Evolutionary conservation across 2,888 invertebrate genomes (phyloP).

Genomic region (Perizoma affinitatum): DNA sequence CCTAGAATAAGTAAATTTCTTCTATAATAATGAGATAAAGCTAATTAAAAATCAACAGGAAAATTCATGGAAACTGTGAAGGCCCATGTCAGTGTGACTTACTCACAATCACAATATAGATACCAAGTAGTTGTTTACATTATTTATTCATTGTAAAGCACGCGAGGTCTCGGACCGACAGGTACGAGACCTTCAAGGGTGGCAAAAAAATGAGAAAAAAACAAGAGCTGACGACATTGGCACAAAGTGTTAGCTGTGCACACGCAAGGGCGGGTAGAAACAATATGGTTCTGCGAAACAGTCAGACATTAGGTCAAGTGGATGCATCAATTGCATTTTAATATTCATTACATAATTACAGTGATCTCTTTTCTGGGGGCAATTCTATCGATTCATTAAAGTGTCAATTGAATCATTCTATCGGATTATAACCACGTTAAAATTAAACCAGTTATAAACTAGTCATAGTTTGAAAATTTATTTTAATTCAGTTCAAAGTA

Average conservation of each 20-base stretch:
- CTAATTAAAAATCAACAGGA: slow-evolving; percentile 15
- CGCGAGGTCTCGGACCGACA: slow-evolving; percentile 70
- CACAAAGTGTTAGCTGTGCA: slow-evolving; percentile 68
- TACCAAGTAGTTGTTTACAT: slow-evolving; percentile 52
- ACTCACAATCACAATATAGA: slow-evolving; percentile 22
- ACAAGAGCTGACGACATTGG: slow-evolving; percentile 73
- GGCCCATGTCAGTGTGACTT: slow-evolving; percentile 22
- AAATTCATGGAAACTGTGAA: slow-evolving; percentile 31
- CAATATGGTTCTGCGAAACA: slow-evolving; percentile 45
- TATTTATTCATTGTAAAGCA: slow-evolving; percentile 55
- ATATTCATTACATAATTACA: slow-evolving; percentile 32
- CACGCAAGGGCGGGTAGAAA: slow-evolving; percentile 73
- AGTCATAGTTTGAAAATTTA: no score
- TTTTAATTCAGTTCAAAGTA: no score
- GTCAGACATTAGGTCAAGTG: slow-evolving; percentile 41
- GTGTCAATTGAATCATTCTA: slow-evolving; percentile 1
- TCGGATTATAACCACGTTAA: not conserved
- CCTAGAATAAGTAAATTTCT: not conserved
- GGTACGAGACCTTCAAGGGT: slow-evolving; percentile 72
- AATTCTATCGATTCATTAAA: slow-evolving; percentile 11
- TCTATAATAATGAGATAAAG: slow-evolving; percentile 4
- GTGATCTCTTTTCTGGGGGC: slow-evolving; percentile 25
- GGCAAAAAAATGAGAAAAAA: slow-evolving; percentile 63
- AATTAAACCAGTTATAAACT: no score
- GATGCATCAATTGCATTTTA: slow-evolving; percentile 28